Base-by-base conservation (phyloP, 2,888 invertebrate species). In the Zygaena filipendulae region DNA sequence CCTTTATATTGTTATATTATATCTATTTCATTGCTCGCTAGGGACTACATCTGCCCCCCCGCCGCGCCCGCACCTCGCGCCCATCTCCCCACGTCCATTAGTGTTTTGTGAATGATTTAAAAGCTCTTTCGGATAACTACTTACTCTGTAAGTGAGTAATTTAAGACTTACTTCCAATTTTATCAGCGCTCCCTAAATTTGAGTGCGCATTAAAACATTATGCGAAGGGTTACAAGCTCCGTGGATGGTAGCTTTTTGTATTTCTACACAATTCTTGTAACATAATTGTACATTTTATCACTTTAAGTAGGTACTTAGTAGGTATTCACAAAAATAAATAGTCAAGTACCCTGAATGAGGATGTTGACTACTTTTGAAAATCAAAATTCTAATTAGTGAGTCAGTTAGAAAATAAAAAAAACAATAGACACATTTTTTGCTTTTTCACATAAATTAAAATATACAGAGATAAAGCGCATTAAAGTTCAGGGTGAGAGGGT, bases 61-160 rank as follows among this genome's bases (percentile, higher is more conserved):
- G 52, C 52, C 49, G 39, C 44, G 39, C 42, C 40, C 37, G 46
- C 56, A 34, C 56, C 59, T 53, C 53, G 50, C 47, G 29, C 30
- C 40, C 39, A 27, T 41, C 46, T 50, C 71, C 64, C 75, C 67
- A 64, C 75, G 75, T 77, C 77, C 77, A 79, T 79, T 77, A 79
- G 79, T 79, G 77, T 79, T 79, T 79, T 79, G 79, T 79, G 79
- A 79, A 79, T 79, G 77, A 79, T 79, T 79, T 79, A 79, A 79
- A 79, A 79, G 77, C 77, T 77, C 77, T 79, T 79, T 77, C 77
- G 74, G 74, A 79, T 77, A 79, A 79, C 77, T 79, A 79, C 79
- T 74, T 79, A 79, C 79, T 74, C 69, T 62, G 77, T 77, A 79
- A 77, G 77, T 79, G 79, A 77, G 77, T 79, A 79, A 79, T 77